phyloP scores from a whole-genome alignment of 2,113 vertebrate species.

The Clarias macrocephalus region DNA sequence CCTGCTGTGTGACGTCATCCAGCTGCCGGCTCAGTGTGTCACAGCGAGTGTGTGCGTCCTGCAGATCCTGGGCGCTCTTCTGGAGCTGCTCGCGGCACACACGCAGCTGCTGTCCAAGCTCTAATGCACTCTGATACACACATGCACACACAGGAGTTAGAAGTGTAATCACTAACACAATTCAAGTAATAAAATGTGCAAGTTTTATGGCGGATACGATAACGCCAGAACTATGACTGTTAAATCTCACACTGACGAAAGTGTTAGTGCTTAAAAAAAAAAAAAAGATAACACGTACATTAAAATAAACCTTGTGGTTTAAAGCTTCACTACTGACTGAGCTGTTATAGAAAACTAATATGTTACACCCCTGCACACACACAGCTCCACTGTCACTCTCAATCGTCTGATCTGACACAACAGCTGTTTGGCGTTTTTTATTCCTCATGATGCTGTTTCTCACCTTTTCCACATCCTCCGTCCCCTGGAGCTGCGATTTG shows the following conservation, averaged over 20 bases:
- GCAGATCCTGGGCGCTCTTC: slow-evolving; percentile 64
- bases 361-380: no score
- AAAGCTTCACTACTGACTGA: background rate
- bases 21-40: slow-evolving; percentile 72
- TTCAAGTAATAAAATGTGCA: background rate
- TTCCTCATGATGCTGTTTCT: background rate
- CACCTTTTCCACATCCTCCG: slow-evolving; percentile 55
- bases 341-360: background rate
- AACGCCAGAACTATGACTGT: no score
- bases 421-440: background rate
- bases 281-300: background rate
- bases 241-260: no score
- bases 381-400: no score
- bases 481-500: slow-evolving; percentile 49
- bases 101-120: slow-evolving; percentile 72
- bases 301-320: background rate
- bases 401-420: background rate
- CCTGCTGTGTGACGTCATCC: slow-evolving; percentile 68
- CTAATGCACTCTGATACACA: slow-evolving; percentile 64
- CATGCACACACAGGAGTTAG: background rate
- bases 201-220: no score
- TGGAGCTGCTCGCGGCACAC: slow-evolving; percentile 73
- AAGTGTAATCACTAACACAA: background rate
- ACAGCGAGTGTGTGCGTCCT: slow-evolving; percentile 66
- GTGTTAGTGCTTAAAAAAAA: no score